Base-by-base conservation (phyloP, 2,888 invertebrate genomes). In the Linnaemya vulpina region DNA sequence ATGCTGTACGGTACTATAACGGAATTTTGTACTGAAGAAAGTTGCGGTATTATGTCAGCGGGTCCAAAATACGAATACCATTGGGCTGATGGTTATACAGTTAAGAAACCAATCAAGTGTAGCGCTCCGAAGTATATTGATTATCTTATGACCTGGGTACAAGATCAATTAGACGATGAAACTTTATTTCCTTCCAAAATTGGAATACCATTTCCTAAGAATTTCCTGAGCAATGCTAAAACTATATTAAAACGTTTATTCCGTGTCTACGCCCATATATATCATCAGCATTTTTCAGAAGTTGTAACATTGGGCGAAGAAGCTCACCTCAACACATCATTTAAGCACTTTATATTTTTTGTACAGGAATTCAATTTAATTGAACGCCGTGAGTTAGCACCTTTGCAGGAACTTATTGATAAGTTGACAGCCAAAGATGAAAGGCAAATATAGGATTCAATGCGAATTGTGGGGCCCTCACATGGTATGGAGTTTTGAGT, bases 1-100 rank as follows among this genome's bases (percentile, higher is more conserved):
- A 99, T 99, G 99, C 94, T 99, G 87, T 99, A 99, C 91, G 99
- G 99, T 71, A 99, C 99, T 40, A 98, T 99, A 90, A 99, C 99
- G n/a, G 99, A 99, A 93, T 99, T 98, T 93, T 99, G 99, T 92
- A 98, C 98, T 4, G 98, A 98, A 92, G 97, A 98, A 90, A 97
- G 97, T 87, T 99, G 98, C 93, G 96, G 97, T 11, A 98, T 99
- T 88, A 99, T 99, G 99, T 98, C 98, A 11, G 99, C 99, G 15
- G 99, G 99, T 58, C 98, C 99, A 87, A 98, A 99, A 93, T 99
- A 99, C 92, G 99, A 99, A 93, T 99, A 99, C 93, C 99, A 99
- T 93, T 99, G 99, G 99, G 99, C 99, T 0, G 99, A 99, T 93
- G 99, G 99, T 0, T 97, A 97, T 90, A 98, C 98, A 0, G 98